Evolutionary conservation across 2,888 invertebrate genomes (phyloP), one percentile per base, ranked within the genome.

Genomic region (Panzeria rudis): DNA sequence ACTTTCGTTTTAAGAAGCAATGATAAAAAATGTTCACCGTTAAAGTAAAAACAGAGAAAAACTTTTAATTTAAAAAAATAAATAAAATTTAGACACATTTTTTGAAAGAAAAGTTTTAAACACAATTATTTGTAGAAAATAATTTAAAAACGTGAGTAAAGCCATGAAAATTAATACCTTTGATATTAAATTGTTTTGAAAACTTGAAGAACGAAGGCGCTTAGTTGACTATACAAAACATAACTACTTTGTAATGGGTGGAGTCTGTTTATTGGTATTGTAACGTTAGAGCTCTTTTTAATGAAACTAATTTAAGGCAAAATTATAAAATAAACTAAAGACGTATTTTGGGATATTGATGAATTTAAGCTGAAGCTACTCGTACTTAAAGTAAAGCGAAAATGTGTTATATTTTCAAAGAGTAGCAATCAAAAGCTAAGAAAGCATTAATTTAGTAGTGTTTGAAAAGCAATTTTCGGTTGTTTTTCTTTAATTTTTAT

Each of bases 141-240:
- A 80, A 84, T 64, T 71, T 75, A 35, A 76, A 81, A 84, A 81
- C 84, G 84, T 81, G 84, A 84, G 77, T 44, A 13, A n/a, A 56
- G 23, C 29, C 29, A 64, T 38, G 50, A 50, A 61, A 71, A 38
- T 56, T 4, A 41, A 71, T 20, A 71, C 38, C 64, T 82, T 75
- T 62, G n/a, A 71, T 56, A 82, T 71, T 35, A 66, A 76, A 71
- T 71, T 77, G 62, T 69, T 32, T 82, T 50, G 25, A 56, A 50
- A 38, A 35, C 20, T 44, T 35, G 25, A 23, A 29, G 35, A 47
- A 38, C 6, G 44, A 64, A 82, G 73, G 68, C 75, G 62, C 81
- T 54, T 35, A 35, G 15, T 15, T 38, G 32, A 17, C 15, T 23
- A 9, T 8, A 54, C 9, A 17, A 38, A 4, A 62, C 8, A 35